Conservation (phyloP, 2,113 vertebrate genomes). For the Planiliza haematocheilus region DNA sequence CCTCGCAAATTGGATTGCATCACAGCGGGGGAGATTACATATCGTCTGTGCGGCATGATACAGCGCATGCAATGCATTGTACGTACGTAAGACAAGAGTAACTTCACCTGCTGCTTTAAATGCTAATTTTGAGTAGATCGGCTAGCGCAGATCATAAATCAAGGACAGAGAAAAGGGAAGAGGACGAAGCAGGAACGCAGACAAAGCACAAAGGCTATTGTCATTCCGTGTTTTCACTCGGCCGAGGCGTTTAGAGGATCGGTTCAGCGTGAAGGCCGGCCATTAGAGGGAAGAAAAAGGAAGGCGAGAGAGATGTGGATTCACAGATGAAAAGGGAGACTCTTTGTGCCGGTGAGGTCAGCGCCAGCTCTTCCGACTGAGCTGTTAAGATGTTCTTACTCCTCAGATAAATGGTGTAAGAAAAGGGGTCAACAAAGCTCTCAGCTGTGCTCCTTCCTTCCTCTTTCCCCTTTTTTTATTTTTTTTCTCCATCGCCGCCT, state of each 20-base stretch:
- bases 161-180: background rate
- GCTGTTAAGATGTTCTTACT: constrained; percentile 49
- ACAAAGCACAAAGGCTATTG: constrained; percentile 15
- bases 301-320: constrained; percentile 23
- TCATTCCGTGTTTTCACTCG: no score
- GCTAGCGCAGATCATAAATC: constrained; percentile 37
- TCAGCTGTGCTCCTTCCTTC: constrained; percentile 12
- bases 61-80: background rate
- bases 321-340: constrained; percentile 32
- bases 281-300: constrained; percentile 27
- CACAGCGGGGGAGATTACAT: constrained; percentile 50
- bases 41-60: background rate
- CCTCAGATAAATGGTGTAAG: constrained; percentile 46
- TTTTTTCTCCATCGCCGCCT: constrained; percentile 29
- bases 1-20: constrained; percentile 64
- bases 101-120: constrained; percentile 33
- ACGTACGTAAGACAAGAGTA: background rate
- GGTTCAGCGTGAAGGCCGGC: constrained; percentile 40
- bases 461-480: constrained; percentile 17
- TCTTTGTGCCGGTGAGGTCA: constrained; percentile 49
- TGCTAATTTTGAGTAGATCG: constrained; percentile 21
- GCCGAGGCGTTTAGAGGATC: constrained; percentile 37
- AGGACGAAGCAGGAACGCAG: background rate
- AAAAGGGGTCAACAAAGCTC: constrained; percentile 54
- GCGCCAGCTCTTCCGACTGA: constrained; percentile 32